Evolutionary conservation across 2,797 vertebrate species (phyloP), one percentile per base, ranked within the genome.

Genomic region (Sebastiscus albofasciatus): DNA sequence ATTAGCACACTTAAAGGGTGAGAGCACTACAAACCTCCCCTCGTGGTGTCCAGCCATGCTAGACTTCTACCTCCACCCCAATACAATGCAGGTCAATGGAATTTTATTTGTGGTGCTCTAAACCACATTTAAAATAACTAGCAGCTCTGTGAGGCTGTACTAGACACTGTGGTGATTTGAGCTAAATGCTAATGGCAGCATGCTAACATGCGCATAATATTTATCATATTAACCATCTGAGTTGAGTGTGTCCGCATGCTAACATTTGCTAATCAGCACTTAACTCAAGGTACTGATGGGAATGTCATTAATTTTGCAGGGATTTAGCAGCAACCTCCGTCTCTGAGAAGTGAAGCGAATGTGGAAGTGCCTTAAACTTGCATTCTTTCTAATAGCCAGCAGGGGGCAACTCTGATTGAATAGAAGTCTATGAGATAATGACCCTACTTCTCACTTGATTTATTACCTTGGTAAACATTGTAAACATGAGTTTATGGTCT

Each of bases 171-270:
- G 26, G 10, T 7, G 65, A 52, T 52, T 46, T 42, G 36, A 62
- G 31, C 20, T 62, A 3, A 59, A 59, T 29, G 0, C 26, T 59
- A 18, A 31, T 10, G 9, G 20, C 59, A 61, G 27, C 29, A 59
- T 59, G 26, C 56, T 29, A 59, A 29, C 56, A 18, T 59, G 24
- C 4, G 26, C 56, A 33, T 10, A 31, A 24, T 24, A 26, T 49
- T 18, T 27, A n/a, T 67, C 3, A 11, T 49, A 6, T 0, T 52
- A 8, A 52, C 42, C 27, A n/a, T 67, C 26, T 52, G 1, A 22
- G 0, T 33, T 67, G 0, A 14, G 12, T n/a, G 16, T 31, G 22
- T 27, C 29, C 0, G 16, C 8, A 52, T 5, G 5, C 3, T 5
- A 68, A 54, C 1, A 22, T 2, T 55, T 33, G 12, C 2, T 20